Conservation (phyloP, 2,113 vertebrate genomes). For the Pitta sordida region DNA sequence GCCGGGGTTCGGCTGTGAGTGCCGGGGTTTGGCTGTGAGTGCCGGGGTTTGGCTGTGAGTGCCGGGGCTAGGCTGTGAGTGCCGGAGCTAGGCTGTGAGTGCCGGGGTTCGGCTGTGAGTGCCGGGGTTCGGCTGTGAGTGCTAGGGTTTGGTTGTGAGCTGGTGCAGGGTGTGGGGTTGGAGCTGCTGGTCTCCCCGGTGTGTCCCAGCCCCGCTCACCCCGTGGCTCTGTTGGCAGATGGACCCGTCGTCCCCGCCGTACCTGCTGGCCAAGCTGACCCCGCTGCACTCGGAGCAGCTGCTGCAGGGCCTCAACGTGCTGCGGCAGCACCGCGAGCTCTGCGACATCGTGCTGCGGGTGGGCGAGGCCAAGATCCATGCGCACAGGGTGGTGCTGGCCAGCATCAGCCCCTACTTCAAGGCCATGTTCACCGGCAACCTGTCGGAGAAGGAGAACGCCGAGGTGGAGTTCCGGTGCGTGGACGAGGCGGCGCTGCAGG, state of each 20-base stretch:
- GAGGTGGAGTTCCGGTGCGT: slow-evolving; percentile 97
- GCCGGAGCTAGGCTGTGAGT: no score
- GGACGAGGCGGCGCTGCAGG: slow-evolving; percentile 90
- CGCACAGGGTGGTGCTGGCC: slow-evolving; percentile 95
- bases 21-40: no score
- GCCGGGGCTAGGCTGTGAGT: no score
- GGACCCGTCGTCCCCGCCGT: slow-evolving; percentile 92
- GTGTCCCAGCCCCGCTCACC: no score
- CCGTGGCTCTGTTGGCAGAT: slow-evolving; percentile 84
- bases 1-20: no score
- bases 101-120: no score
- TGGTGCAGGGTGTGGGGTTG: no score
- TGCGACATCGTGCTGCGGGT: slow-evolving; percentile 94
- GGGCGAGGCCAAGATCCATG: slow-evolving; percentile 95
- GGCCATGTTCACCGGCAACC: slow-evolving; percentile 98
- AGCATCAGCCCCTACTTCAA: slow-evolving; percentile 99
- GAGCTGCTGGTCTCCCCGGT: no score
- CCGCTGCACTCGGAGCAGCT: slow-evolving; percentile 96
- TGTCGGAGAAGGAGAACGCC: slow-evolving; percentile 93
- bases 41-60: no score
- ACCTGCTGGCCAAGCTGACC: slow-evolving; percentile 96
- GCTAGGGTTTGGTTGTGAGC: no score
- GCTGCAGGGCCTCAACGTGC: slow-evolving; percentile 93
- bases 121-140: no score
- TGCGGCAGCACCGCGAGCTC: slow-evolving; percentile 94